These are phyloP conservation scores for Trachelus iudaicus DNA, from an alignment of 2,888 invertebrate genomes.

Conservation along the genomic window DNA sequence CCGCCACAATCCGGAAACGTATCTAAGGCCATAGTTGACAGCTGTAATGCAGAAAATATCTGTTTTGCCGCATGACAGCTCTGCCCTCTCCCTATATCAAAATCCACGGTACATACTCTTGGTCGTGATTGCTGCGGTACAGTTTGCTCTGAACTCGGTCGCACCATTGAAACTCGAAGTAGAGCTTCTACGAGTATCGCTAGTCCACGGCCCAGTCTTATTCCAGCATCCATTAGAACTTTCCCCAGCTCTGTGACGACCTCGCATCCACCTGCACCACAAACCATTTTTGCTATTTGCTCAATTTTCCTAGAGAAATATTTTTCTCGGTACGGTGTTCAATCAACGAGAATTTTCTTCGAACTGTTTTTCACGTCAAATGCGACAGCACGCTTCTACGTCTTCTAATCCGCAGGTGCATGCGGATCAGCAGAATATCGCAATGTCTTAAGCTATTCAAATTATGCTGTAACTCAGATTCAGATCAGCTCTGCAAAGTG, in stretches of 20 bases:
- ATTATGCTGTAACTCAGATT: conserved; percentile 19
- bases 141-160: conserved; percentile 67
- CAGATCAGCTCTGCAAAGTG: conserved; percentile 1
- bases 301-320: not conserved
- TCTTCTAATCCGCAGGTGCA: conserved; percentile 55
- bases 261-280: conserved; percentile 48
- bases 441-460: conserved; percentile 7
- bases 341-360: conserved; percentile 16
- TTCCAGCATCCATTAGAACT: conserved; percentile 46
- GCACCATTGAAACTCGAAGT: conserved; percentile 69
- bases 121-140: conserved; percentile 68
- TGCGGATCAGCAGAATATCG: conserved; percentile 30
- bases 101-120: conserved; percentile 56
- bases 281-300: conserved; percentile 7
- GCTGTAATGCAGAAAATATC: conserved; percentile 31
- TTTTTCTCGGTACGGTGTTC: not conserved
- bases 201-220: conserved; percentile 54
- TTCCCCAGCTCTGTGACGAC: conserved; percentile 49
- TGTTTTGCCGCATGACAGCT: conserved; percentile 12
- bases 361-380: conserved; percentile 43
- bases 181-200: conserved; percentile 69
- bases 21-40: conserved; percentile 58
- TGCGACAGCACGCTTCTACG: conserved; percentile 36
- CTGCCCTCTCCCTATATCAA: conserved; percentile 19
- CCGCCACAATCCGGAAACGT: conserved; percentile 50